Evolutionary conservation across 1,140 invertebrate genomes (phyloP).

Genomic region (Heterodera schachtii): DNA sequence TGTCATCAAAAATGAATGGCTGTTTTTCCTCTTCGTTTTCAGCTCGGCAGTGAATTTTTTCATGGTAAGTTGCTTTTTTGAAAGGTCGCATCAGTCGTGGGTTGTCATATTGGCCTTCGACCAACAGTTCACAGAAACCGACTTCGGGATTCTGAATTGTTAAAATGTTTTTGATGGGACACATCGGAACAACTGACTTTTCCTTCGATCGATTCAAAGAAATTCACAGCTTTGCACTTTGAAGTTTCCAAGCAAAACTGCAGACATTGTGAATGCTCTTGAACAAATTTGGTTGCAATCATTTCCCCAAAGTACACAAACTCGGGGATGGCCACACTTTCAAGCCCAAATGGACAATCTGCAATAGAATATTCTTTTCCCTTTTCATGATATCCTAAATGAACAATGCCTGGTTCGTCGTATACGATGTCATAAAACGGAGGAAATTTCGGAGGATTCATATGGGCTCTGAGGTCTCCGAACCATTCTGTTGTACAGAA

Average conservation of each 20-base stretch:
- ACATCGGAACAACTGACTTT: conserved; percentile 40
- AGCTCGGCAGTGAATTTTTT: conserved; percentile 58
- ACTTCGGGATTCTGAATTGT: conserved; percentile 31
- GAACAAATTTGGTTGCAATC: conserved; percentile 58
- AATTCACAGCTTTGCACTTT: conserved; percentile 62
- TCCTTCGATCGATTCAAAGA: conserved; percentile 55
- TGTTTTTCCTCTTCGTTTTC: conserved; percentile 23
- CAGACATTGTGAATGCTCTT: conserved; percentile 58
- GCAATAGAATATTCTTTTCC: not conserved
- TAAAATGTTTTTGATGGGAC: not conserved
- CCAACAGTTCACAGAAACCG: conserved; percentile 62
- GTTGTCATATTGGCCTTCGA: conserved; percentile 62
- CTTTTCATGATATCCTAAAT: not conserved
- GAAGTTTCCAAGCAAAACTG: conserved; percentile 53
- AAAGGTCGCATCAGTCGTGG: conserved; percentile 64
- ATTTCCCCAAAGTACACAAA: conserved; percentile 65
- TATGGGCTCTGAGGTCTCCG: conserved; percentile 60
- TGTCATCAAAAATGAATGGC: conserved; percentile 18
- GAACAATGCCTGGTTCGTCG: conserved; percentile 55
- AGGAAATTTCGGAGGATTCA: conserved; percentile 57
- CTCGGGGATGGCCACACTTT: conserved; percentile 63
- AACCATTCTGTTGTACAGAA: conserved; percentile 64
- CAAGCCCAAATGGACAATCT: conserved; percentile 59
- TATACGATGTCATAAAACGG: conserved; percentile 65
- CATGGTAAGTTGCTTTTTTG: conserved; percentile 61